These are phyloP conservation scores for Bombus sibiricus DNA, from an alignment of 1,140 invertebrate genomes.

Conservation along the genomic window DNA sequence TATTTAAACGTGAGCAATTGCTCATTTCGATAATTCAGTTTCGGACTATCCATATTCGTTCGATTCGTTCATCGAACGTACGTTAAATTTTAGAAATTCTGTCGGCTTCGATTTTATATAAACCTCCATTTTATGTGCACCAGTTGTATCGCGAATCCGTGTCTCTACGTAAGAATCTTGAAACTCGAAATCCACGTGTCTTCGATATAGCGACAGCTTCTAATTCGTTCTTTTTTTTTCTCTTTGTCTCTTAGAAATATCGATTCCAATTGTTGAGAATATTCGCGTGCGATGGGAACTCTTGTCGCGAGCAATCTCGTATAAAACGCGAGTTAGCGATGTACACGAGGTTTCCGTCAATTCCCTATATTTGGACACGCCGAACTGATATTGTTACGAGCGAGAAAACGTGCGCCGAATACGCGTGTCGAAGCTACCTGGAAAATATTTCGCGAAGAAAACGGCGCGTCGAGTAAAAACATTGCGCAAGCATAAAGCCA, in stretches of 20 bases:
- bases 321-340: neutral
- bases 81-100: too few relatives aligned
- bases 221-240: too few relatives aligned
- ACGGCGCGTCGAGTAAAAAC: too few relatives aligned
- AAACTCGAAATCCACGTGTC: too few relatives aligned
- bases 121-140: too few relatives aligned
- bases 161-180: too few relatives aligned
- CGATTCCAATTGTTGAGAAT: neutral
- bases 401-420: neutral
- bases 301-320: neutral
- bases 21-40: rapidly evolving
- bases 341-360: neutral
- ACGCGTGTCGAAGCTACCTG: neutral
- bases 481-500: too few relatives aligned
- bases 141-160: too few relatives aligned
- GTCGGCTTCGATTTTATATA: too few relatives aligned
- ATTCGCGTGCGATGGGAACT: neutral
- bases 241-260: neutral
- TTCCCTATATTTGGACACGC: neutral
- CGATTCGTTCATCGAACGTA: too few relatives aligned
- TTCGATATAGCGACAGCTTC: too few relatives aligned
- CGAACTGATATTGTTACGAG: neutral
- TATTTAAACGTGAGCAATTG: neutral
- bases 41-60: too few relatives aligned
- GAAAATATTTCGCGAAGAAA: neutral